Evolutionary conservation across 2,113 vertebrate genomes (phyloP).

Genomic region (Protomyctophum bolini): DNA sequence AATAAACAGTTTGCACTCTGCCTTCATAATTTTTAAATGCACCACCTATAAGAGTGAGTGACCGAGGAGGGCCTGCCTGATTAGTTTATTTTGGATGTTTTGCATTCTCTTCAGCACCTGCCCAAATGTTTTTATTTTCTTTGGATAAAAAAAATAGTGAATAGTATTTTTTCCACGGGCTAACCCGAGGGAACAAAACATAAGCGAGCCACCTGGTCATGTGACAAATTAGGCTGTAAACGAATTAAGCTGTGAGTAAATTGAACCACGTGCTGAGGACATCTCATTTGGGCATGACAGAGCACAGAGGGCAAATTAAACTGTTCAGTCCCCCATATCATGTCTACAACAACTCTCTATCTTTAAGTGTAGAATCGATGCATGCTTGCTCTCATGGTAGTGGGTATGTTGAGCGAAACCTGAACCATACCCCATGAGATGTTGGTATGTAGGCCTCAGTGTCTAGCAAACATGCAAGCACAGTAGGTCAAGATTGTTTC

Average conservation of each 20-base stretch:
- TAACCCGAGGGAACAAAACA: too few species aligned
- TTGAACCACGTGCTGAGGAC: neutral
- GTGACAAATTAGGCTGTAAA: too few species aligned
- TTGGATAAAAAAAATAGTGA: too few species aligned
- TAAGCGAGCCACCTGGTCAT: too few species aligned
- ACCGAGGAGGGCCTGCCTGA: too few species aligned
- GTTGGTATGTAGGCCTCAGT: conserved; percentile 47
- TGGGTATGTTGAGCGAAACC: conserved; percentile 66
- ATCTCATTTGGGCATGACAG: neutral
- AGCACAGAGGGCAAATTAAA: conserved; percentile 10
- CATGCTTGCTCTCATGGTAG: conserved; percentile 43
- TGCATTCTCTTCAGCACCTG: too few species aligned
- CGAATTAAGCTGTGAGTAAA: neutral
- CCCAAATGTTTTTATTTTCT: too few species aligned
- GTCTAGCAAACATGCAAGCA: conserved; percentile 41
- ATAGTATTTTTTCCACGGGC: too few species aligned
- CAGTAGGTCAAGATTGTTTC: conserved; percentile 21
- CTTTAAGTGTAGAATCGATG: conserved; percentile 37
- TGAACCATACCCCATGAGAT: conserved; percentile 50
- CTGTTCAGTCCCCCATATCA: conserved; percentile 4
- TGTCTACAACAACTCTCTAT: conserved; percentile 38
- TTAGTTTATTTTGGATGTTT: too few species aligned
- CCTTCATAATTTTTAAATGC: too few species aligned
- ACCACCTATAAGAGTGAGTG: too few species aligned
- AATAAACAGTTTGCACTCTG: too few species aligned